Conservation (phyloP, 2,113 vertebrate species). For the Empidonax traillii region DNA sequence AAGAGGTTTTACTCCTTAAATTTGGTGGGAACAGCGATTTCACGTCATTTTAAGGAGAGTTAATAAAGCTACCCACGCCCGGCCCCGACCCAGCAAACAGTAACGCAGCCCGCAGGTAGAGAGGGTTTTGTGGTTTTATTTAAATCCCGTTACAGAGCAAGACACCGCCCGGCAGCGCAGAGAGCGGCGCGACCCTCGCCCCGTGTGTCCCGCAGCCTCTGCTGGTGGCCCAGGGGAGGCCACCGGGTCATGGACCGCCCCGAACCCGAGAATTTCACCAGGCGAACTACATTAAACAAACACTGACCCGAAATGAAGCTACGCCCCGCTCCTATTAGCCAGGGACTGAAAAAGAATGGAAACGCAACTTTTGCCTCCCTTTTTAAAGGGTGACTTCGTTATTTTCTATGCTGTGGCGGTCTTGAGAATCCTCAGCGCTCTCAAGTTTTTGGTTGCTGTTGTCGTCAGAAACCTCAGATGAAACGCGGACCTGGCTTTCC, state of each 20-base stretch:
- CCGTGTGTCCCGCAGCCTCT: background rate
- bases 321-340: background rate
- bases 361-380: background rate
- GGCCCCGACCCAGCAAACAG: background rate
- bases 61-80: background rate
- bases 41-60: background rate
- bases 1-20: too few species aligned
- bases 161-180: conserved; percentile 54
- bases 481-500: background rate
- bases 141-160: conserved; percentile 57
- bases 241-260: background rate
- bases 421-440: conserved; percentile 12
- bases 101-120: background rate
- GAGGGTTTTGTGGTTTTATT: conserved; percentile 62
- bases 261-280: background rate
- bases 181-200: background rate
- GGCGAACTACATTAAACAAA: background rate
- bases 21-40: background rate
- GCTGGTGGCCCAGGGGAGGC: background rate
- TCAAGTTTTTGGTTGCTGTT: conserved; percentile 27
- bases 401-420: conserved; percentile 39
- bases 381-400: conserved; percentile 44
- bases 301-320: background rate
- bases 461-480: background rate
- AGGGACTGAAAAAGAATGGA: background rate